Conservation (phyloP, 53 echinoderm and acorn worm species). For the Arbacia lixula region DNA sequence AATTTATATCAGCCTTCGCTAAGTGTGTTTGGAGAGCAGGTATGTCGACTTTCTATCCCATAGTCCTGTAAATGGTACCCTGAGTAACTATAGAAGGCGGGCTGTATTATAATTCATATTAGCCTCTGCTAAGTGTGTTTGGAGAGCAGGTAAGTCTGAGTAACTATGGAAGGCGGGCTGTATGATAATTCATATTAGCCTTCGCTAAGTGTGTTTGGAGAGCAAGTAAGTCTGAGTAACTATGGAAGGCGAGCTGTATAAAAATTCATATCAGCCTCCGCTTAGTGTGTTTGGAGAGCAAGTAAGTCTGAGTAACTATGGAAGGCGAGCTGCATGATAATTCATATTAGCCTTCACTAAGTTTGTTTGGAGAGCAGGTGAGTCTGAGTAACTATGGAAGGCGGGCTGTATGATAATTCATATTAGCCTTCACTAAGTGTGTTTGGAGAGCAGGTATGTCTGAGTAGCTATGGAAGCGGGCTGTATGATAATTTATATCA, state of each 20-base stretch:
- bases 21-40: no score
- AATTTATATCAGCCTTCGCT: no score
- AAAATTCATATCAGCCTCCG: neutral
- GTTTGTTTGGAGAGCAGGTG: conserved; percentile 93
- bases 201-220: neutral
- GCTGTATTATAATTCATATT: no score
- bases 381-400: conserved; percentile 41
- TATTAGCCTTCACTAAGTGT: conserved; percentile 83
- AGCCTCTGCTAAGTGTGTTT: no score
- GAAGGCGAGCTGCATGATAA: conserved; percentile 80
- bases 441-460: conserved; percentile 91
- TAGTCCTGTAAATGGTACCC: no score
- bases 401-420: conserved; percentile 79
- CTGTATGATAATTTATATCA: conserved; percentile 80
- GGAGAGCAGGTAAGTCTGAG: no score
- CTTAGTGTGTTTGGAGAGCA: neutral
- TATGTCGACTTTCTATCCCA: no score
- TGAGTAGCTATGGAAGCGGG: conserved; percentile 19
- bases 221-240: neutral
- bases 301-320: neutral
- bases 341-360: conserved; percentile 85
- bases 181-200: no score
- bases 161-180: neutral
- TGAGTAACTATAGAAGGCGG: no score
- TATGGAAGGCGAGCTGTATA: neutral